Base-by-base conservation (phyloP, 2,888 invertebrate genomes). In the Pseudanteris insignis region DNA sequence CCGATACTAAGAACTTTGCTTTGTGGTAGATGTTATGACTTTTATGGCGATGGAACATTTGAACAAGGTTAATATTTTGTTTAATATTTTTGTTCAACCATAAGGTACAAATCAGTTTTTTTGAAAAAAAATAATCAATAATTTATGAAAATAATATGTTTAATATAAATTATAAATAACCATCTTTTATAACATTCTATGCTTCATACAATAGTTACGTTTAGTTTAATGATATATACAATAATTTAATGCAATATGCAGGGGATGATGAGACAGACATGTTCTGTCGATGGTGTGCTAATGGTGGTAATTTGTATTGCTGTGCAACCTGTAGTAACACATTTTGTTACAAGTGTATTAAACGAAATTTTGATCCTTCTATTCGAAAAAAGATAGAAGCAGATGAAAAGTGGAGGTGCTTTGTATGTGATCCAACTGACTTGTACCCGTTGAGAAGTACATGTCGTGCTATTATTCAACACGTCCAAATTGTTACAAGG, bases 211-310 rank as follows among this genome's bases (percentile, higher is more conserved):
- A n/a, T n/a, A n/a, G n/a, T n/a, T n/a, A n/a, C n/a, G n/a, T n/a
- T n/a, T n/a, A n/a, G n/a, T n/a, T n/a, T n/a, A n/a, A n/a, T n/a
- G n/a, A n/a, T n/a, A n/a, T n/a, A n/a, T n/a, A n/a, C n/a, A n/a
- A n/a, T n/a, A n/a, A n/a, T n/a, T n/a, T n/a, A n/a, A n/a, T n/a
- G n/a, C n/a, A n/a, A n/a, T n/a, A 64, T 69, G 14, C 57, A 80
- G 79, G 91, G 38, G 90, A 91, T 76, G 91, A 91, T 81, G 90
- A 90, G 13, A 91, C 90, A 9, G 91, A 91, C 75, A 80, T 91
- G 60, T 91, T 91, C 72, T 91, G 91, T 69, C 84, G 91, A 37
- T 91, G 91, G 91, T 91, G 91, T 72, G 91, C 91, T 0, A 90
- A 91, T 76, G 91, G 84, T 18, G 89, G 89, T 2, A 88, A 88